phyloP scores from a whole-genome alignment of 2,113 vertebrate genomes.

The Panthera leo region DNA sequence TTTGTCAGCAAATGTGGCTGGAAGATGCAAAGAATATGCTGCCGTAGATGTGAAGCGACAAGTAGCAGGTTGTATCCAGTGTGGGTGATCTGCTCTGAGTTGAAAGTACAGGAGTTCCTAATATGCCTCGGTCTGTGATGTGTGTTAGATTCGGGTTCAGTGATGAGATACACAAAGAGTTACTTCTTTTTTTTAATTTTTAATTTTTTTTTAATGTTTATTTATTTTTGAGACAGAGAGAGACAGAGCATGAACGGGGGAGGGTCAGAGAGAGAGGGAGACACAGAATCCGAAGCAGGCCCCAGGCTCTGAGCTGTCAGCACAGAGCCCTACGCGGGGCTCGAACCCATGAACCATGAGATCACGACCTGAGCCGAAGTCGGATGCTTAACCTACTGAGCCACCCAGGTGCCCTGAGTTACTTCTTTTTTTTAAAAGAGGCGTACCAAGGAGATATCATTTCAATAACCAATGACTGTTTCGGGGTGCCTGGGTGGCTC shows the following conservation, averaged over 20 bases:
- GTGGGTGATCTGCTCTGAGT: background rate
- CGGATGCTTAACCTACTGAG: too few species aligned
- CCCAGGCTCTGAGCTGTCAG: too few species aligned
- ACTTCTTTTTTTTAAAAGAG: conserved; percentile 56
- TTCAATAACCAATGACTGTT: conserved; percentile 52
- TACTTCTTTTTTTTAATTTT: conserved; percentile 22
- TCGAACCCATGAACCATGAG: too few species aligned
- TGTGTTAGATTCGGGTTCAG: background rate
- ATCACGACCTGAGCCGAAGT: too few species aligned
- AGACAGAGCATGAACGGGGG: too few species aligned
- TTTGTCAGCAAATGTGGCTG: background rate
- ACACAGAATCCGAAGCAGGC: too few species aligned
- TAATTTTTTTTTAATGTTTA: too few species aligned
- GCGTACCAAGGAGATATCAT: conserved; percentile 28
- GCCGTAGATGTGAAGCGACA: background rate
- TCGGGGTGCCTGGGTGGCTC: too few species aligned
- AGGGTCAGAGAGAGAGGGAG: too few species aligned
- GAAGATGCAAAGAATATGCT: background rate
- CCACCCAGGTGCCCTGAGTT: background rate
- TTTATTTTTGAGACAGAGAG: too few species aligned
- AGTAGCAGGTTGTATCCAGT: background rate
- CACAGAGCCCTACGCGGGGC: too few species aligned
- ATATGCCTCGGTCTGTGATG: background rate
- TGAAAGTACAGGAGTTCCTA: background rate
- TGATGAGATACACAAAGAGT: conserved; percentile 63